Base-by-base conservation (phyloP, 2,797 vertebrate species). In the Nyctibius grandis region DNA sequence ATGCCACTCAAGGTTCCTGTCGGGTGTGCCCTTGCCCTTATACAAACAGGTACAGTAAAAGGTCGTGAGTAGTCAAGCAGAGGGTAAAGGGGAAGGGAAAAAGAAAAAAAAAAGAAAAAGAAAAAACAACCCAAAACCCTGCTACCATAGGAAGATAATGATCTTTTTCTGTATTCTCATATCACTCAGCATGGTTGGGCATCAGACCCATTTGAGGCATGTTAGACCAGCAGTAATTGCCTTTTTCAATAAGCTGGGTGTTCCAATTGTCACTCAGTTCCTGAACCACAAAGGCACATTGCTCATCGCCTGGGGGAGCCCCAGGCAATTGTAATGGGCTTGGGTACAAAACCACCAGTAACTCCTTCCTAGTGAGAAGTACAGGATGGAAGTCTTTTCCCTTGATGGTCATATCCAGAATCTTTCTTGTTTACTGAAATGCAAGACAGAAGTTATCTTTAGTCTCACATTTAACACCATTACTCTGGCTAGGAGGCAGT, bases 21-120 rank as follows among this genome's bases (percentile, higher is more conserved):
- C 97, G 45, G 3, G 65, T 97, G 79, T 99, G 99, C 89, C 99
- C 98, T 0, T 99, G 99, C 92, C 99, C 99, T 28, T 98, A 98
- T 25, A 93, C 98, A 83, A 99, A 98, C 98, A 99, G 98, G 99
- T 99, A 97, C 86, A 77, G 73, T 56, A 50, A 54, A 76, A 44
- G 9, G 7, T 60, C 38, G 9, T 42, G 42, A 57, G 28, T 38
- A 51, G 29, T 61, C 47, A 77, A 40, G 10, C 9, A 50, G 38
- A 47, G 31, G 29, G 33, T 7, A 56, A 34, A 42, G 13, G 10
- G 25, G 15, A 59, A 9, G 15, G 25, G 19, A 4, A 6, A 57
- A 57, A 26, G 3, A 19, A 67, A 75, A 36, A 9, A 9, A 9
- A 4, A 9, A n/a, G n/a, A 42, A 42, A 42, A 15, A n/a, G n/a